phyloP scores from a whole-genome alignment of 2,113 vertebrate genomes.

The Ophthalmolycus amberensis region DNA sequence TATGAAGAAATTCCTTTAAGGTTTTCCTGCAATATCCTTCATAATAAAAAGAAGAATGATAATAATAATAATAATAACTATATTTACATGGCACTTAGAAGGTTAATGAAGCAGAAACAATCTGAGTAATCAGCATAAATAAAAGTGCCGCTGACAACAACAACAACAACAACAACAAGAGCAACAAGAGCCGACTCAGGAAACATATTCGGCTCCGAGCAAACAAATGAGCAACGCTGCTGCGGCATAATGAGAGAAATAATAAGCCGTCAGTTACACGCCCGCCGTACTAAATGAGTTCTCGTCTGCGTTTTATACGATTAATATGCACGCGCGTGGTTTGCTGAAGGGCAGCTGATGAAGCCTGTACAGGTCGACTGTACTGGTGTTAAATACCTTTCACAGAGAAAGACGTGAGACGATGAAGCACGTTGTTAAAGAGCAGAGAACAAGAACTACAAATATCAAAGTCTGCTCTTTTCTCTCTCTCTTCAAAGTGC shows the following conservation, averaged over 20 bases:
- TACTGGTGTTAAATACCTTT: background rate
- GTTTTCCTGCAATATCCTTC: too few species aligned
- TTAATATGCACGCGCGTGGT: background rate
- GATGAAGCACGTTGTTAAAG: background rate
- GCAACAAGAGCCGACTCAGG: background rate
- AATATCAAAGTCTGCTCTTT: too few species aligned
- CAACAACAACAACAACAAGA: background rate
- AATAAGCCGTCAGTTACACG: constrained; percentile 26
- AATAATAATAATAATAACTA: background rate
- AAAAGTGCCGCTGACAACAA: constrained; percentile 5
- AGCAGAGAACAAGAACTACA: background rate
- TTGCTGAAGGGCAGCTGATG: background rate
- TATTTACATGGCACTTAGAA: constrained; percentile 20
- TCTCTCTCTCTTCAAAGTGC: too few species aligned
- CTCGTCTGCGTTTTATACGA: background rate
- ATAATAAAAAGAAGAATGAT: too few species aligned
- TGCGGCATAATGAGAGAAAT: constrained; percentile 27
- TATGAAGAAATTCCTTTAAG: too few species aligned
- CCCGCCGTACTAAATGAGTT: background rate
- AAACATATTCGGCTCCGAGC: constrained; percentile 10
- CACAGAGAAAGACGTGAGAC: background rate
- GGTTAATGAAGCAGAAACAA: constrained; percentile 29
- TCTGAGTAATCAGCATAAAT: constrained; percentile 4
- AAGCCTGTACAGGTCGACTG: background rate
- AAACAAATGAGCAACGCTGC: constrained; percentile 17